phyloP scores from a whole-genome alignment of 2,888 invertebrate genomes.

The Atrina japonica region DNA sequence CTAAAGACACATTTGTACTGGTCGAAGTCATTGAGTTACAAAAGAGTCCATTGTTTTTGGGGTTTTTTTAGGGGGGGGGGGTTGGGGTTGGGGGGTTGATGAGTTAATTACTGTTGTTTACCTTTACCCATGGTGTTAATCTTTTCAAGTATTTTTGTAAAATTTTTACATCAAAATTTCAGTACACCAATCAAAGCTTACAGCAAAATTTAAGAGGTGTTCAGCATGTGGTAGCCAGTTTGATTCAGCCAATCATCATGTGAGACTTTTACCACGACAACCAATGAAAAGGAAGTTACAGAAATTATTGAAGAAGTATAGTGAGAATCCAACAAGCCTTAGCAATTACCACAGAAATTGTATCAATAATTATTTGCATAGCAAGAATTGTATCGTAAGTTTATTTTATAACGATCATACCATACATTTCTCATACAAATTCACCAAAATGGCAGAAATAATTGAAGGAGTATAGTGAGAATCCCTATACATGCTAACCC shows the following conservation, averaged over 20 bases:
- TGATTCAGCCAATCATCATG: background rate
- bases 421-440: too few species aligned
- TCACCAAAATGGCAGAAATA: too few species aligned
- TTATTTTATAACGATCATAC: too few species aligned
- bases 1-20: too few species aligned
- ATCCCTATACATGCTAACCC: too few species aligned
- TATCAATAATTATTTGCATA: slow-evolving; percentile 15
- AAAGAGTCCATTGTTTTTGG: too few species aligned
- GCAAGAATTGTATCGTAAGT: slow-evolving; percentile 23
- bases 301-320: slow-evolving; percentile 17
- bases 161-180: background rate
- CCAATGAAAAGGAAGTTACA: slow-evolving; percentile 12
- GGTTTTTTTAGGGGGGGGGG: too few species aligned
- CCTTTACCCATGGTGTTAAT: too few species aligned
- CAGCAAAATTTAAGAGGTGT: slow-evolving; percentile 1
- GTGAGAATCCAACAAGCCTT: background rate
- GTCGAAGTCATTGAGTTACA: too few species aligned
- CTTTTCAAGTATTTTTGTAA: background rate
- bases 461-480: too few species aligned
- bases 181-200: background rate
- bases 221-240: slow-evolving; percentile 14
- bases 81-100: too few species aligned
- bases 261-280: slow-evolving; percentile 8
- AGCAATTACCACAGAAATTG: slow-evolving; percentile 21
- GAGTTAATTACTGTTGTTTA: too few species aligned